Base-by-base conservation (phyloP, 1,140 invertebrate species). In the Microplitis mediator region DNA sequence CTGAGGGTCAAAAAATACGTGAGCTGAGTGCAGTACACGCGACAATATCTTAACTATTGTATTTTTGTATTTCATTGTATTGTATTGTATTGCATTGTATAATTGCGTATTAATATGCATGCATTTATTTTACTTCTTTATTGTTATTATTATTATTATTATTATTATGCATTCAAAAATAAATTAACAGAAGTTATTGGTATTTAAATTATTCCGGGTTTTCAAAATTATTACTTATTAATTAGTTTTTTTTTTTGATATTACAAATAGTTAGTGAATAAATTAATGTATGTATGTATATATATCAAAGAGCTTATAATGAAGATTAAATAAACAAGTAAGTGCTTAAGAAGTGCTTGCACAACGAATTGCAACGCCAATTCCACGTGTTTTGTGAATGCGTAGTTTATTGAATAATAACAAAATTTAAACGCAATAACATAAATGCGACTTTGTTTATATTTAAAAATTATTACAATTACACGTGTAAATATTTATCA, bases 1-100 rank as follows among this genome's bases (percentile, higher is more conserved):
- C 39, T 45, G 39, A 45, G 76, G 79, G 79, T 80, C 76, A 78
- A 77, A 80, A 79, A 80, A 77, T 78, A 76, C 72, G 76, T 75
- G 73, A 75, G 72, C 58, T 73, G 75, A 78, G 69, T 75, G 61
- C 69, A 62, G 65, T 65, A 71, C 74, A 73, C 65, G 69, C 64
- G 69, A 63, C 39, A 45, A 45, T 45, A 45, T 54, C 9, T 23
- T 14, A 2, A 13, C 52, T 56, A 14, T 56, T 16, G n/a, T 56
- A 6, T 14, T 56, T 8, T 56, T 16, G n/a, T 56, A 6, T 14
- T 56, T 8, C n/a, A 23, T 56, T 23, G 52, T 56, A 14, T 23
- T 54, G 4, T 14, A 23, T n/a, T 23, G 52, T 14, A 23, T 56
- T 56, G 23, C 23, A 56, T 56, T 16, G 23, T 16, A 56, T 16